Evolutionary conservation across 2,797 vertebrate species (phyloP).

Genomic region (Molothrus aeneus): DNA sequence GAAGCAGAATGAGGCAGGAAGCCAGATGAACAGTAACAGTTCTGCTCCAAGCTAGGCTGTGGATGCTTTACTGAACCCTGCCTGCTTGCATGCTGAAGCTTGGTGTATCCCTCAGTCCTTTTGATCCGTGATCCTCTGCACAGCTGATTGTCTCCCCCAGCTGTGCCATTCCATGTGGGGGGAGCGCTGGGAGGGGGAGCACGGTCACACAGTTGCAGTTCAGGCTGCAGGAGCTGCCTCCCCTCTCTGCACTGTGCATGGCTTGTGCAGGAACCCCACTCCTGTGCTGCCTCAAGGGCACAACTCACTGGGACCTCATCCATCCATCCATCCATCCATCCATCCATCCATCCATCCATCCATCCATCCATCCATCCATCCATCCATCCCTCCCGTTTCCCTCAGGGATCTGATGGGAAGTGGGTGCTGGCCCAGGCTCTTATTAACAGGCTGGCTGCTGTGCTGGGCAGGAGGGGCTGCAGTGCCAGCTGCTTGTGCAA

Average conservation of each 20-base stretch:
- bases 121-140: not conserved
- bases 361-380: not conserved
- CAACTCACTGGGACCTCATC: not conserved
- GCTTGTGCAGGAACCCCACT: not conserved
- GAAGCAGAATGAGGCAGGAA: not conserved
- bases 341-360: not conserved
- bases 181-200: not conserved
- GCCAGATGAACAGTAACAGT: not conserved
- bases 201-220: not conserved
- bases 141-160: not conserved
- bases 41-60: not conserved
- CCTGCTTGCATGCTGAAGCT: not conserved
- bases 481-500: not conserved
- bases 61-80: not conserved
- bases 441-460: not conserved
- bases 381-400: not conserved
- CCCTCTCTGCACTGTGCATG: not conserved
- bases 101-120: fast-evolving
- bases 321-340: not conserved
- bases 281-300: not conserved
- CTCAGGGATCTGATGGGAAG: not conserved
- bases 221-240: not conserved
- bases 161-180: not conserved
- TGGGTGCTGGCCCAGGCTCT: not conserved
- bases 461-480: not conserved